phyloP scores from a whole-genome alignment of 2,113 vertebrate genomes.

The Phrynocephalus versicolor region DNA sequence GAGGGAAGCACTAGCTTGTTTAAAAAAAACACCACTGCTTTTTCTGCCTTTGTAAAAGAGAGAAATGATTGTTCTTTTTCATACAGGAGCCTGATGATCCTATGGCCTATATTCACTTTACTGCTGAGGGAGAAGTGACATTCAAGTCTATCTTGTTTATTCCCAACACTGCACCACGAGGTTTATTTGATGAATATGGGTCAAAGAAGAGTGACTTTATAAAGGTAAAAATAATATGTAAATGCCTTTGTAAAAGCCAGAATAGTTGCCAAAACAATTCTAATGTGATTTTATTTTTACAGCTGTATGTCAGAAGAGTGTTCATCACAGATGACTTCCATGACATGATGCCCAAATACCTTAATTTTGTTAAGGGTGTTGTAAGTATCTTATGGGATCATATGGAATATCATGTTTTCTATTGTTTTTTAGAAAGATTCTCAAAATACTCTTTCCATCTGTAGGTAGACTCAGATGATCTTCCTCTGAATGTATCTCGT shows the following conservation, averaged over 20 bases:
- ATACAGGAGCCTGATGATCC: conserved; percentile 91
- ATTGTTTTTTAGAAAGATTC: neutral
- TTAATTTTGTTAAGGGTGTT: conserved; percentile 97
- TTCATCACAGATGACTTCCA: conserved; percentile 99
- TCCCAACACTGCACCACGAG: conserved; percentile 91
- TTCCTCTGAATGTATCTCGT: conserved; percentile 96
- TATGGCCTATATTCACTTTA: conserved; percentile 93
- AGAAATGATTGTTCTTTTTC: neutral
- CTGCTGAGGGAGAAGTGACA: conserved; percentile 97
- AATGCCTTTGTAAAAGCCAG: neutral
- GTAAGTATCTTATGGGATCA: conserved; percentile 77
- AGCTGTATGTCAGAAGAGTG: conserved; percentile 96
- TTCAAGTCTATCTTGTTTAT: conserved; percentile 98
- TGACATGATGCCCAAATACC: conserved; percentile 99
- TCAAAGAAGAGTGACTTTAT: conserved; percentile 98
- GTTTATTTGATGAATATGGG: conserved; percentile 97
- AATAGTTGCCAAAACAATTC: neutral
- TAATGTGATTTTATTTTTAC: conserved; percentile 24
- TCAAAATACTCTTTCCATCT: neutral
- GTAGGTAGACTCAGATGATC: conserved; percentile 98
- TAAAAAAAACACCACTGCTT: neutral
- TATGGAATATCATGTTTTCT: accelerated
- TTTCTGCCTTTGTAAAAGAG: neutral
- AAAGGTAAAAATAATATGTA: conserved; percentile 79
- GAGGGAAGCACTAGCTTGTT: neutral